Evolutionary conservation across 2,888 invertebrate species (phyloP).

Genomic region (Caenorhabditis imperialis): DNA sequence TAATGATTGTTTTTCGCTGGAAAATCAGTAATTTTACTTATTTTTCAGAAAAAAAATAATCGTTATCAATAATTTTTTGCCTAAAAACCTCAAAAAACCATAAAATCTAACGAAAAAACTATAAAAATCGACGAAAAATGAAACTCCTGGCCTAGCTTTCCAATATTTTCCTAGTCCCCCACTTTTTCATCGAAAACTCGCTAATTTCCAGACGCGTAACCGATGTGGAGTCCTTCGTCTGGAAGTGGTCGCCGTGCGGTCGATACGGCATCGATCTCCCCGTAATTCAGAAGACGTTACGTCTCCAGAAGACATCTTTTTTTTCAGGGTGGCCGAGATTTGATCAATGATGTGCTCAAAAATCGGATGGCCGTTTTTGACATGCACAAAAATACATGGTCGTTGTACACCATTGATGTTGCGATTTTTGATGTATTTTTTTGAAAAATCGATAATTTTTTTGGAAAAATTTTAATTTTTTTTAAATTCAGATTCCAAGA

Average conservation of each 20-base stretch:
- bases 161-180: too few relatives aligned
- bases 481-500: conserved; percentile 38
- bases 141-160: too few relatives aligned
- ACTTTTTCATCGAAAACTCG: too few relatives aligned
- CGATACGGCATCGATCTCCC: conserved; percentile 50
- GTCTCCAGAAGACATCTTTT: background rate
- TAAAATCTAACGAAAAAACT: too few relatives aligned
- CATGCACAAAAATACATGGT: conserved; percentile 30
- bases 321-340: conserved; percentile 49
- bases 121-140: too few relatives aligned
- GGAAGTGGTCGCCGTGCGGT: conserved; percentile 55
- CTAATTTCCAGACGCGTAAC: conserved; percentile 16
- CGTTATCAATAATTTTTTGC: too few relatives aligned
- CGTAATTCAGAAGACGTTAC: conserved; percentile 1
- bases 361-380: conserved; percentile 36
- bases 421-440: conserved; percentile 14
- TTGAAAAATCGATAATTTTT: too few relatives aligned
- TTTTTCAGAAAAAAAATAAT: too few relatives aligned
- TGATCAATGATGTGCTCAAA: conserved; percentile 16
- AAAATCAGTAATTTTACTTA: too few relatives aligned
- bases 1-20: too few relatives aligned
- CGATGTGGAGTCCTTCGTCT: conserved; percentile 47
- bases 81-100: too few relatives aligned
- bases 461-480: background rate
- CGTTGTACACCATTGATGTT: conserved; percentile 12